These are phyloP conservation scores for Schrankia costaestrigalis DNA, from an alignment of 2,888 invertebrate genomes.

Conservation along the genomic window DNA sequence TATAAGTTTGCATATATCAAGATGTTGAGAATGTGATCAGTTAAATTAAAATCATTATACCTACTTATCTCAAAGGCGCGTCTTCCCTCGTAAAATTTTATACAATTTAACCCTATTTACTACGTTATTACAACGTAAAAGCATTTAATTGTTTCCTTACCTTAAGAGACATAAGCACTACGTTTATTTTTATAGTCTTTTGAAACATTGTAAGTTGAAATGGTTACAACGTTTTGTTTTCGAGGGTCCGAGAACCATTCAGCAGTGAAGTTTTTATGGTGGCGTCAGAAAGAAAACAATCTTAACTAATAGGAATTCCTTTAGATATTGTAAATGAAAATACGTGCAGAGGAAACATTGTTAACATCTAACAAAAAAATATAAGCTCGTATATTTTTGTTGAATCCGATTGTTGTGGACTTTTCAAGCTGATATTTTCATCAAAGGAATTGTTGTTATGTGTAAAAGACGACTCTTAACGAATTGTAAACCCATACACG, in stretches of 20 bases:
- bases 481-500: too few species aligned
- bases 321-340: slow-evolving; percentile 71
- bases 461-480: too few species aligned
- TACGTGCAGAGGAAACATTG: slow-evolving; percentile 64
- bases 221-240: slow-evolving; percentile 61
- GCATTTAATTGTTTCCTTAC: slow-evolving; percentile 52
- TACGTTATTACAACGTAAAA: slow-evolving; percentile 31
- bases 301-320: slow-evolving; percentile 74
- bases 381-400: slow-evolving; percentile 67
- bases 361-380: slow-evolving; percentile 66
- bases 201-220: slow-evolving; percentile 58
- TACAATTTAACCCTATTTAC: slow-evolving; percentile 14
- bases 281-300: slow-evolving; percentile 68
- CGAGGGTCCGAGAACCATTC: slow-evolving; percentile 59
- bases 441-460: too few species aligned
- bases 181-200: slow-evolving; percentile 59
- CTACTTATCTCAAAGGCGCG: not conserved
- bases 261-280: slow-evolving; percentile 68
- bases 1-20: slow-evolving; percentile 10
- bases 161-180: slow-evolving; percentile 53
- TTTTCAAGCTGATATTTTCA: too few species aligned
- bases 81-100: slow-evolving; percentile 9
- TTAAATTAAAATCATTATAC: slow-evolving; percentile 21
- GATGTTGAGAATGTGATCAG: slow-evolving; percentile 21
- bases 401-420: slow-evolving; percentile 44